Conservation (phyloP, 1,140 invertebrate species). For the Drosophila virilis region DNA sequence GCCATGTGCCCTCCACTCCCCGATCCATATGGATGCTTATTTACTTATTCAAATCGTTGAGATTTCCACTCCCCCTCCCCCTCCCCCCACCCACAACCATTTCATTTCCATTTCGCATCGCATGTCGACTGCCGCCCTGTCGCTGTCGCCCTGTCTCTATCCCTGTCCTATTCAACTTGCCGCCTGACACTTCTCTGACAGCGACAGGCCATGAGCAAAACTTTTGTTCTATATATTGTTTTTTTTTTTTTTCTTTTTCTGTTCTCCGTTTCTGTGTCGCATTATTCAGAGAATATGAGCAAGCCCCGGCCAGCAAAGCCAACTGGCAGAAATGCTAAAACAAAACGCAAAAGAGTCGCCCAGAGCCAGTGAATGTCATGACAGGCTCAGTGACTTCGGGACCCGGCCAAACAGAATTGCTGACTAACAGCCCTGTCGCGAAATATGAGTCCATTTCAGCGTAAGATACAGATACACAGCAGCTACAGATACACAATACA, state of each 20-base stretch:
- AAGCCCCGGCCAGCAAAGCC: slow-evolving; percentile 30
- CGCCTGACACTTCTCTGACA: slow-evolving; percentile 83
- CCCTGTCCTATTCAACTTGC: slow-evolving; percentile 75
- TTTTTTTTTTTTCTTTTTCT: slow-evolving; percentile 5
- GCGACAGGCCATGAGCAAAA: slow-evolving; percentile 76
- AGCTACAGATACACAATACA: slow-evolving; percentile 34
- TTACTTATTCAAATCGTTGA: slow-evolving; percentile 81
- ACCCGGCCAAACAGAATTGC: slow-evolving; percentile 77
- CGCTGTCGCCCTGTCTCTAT: slow-evolving; percentile 27
- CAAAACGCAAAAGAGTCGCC: slow-evolving; percentile 61
- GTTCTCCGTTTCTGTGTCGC: slow-evolving; percentile 34
- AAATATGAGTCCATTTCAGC: slow-evolving; percentile 82
- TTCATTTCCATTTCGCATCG: slow-evolving; percentile 47
- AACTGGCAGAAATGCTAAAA: slow-evolving; percentile 70
- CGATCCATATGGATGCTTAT: slow-evolving; percentile 63
- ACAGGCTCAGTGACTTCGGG: slow-evolving; percentile 79
- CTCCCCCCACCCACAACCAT: slow-evolving; percentile 7
- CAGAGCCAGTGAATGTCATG: slow-evolving; percentile 71
- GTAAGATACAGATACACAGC: slow-evolving; percentile 58
- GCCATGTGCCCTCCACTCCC: slow-evolving; percentile 56
- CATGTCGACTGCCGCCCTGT: slow-evolving; percentile 39
- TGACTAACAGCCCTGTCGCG: slow-evolving; percentile 82
- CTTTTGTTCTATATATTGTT: slow-evolving; percentile 75
- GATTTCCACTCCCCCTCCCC: slow-evolving; percentile 28
- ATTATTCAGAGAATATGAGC: slow-evolving; percentile 47